Base-by-base conservation (phyloP, 2,113 vertebrate genomes). In the Prunella fulvescens region DNA sequence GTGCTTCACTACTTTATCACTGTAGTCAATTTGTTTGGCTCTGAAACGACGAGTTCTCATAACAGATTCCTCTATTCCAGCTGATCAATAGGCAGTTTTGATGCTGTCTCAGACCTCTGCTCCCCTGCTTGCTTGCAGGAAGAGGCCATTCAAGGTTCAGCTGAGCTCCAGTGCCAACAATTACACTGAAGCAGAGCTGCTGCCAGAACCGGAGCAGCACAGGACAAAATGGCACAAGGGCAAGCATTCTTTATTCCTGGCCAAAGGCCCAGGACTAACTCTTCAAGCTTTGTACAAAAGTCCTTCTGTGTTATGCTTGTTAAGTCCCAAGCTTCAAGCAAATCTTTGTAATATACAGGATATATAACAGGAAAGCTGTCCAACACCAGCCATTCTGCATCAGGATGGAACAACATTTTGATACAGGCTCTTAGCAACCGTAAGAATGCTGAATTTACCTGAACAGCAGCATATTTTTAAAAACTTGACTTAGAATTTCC, bases 201-300 rank as follows among this genome's bases (percentile, higher is more conserved):
- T 96, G 97, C 96, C 94, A 98, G 92, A 97, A 89, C 64, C 17
- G 14, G 72, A 93, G 92, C 78, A 82, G 92, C 29, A 64, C 61
- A 85, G 88, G 92, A 94, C 92, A 93, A 87, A 97, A 96, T 65
- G 91, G 94, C 96, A 97, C 67, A 97, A 97, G 95, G 95, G 96
- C 92, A 96, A 73, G 89, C 90, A 96, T 97, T 97, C 82, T 96
- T 88, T 96, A 94, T 91, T 95, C 88, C 95, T 97, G 95, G 95
- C 81, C 83, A 44, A 35, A 90, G 81, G 94, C 95, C 96, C 97
- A 95, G 86, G 76, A 95, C 88, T 90, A 94, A 81, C 89, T 97
- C 86, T 94, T 95, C 73, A 61, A 86, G 87, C 94, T 96, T 93
- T 86, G 82, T 64, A 93, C 48, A 96, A 86, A 93, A 92, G 95